Base-by-base conservation (phyloP, 2,888 invertebrate species). In the Linnaemya vulpina region DNA sequence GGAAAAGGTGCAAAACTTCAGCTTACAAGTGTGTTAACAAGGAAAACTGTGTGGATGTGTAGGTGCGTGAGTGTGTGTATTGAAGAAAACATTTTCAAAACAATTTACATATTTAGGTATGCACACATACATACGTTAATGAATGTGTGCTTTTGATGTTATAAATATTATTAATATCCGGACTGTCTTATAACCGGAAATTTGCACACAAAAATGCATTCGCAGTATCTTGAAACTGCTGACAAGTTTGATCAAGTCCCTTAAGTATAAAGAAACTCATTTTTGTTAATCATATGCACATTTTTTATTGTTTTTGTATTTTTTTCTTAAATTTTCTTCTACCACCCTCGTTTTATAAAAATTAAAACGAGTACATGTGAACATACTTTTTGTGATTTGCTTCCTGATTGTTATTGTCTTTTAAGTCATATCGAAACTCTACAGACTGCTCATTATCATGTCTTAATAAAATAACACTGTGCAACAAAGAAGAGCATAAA, bases 341-440 rank as follows among this genome's bases (percentile, higher is more conserved):
- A 55, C 43, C 76, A 58, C 65, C 76, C 76, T 76, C 55, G 75
- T 76, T 81, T 74, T 68, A 35, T 62, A 40, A 15, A 73, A 71
- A 80, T 81, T 81, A 73, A 81, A 80, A 84, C 71, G 75, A 65
- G 79, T 84, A 79, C 79, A 65, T 84, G 84, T 74, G 84, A 84
- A 84, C 79, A n/a, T 40, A 70, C 70, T 83, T 82, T 74, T 75
- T 78, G 70, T 49, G 55, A 75, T 79, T 84, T 79, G 70, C 75
- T 84, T 84, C 84, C 84, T 84, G 58, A 65, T 77, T 73, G 58
- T 58, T 77, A 73, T 70, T 70, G 67, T 55, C 43, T 67, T 77
- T 53, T 75, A 51, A 35, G 20, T 10, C 49, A 38, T 22, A 58
- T 35, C 15, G 53, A 38, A 2, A 38, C 11, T 30, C 65, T 51